Evolutionary conservation across 2,888 invertebrate genomes (phyloP), one percentile per base, ranked within the genome.

Genomic region (Lapara coniferarum): DNA sequence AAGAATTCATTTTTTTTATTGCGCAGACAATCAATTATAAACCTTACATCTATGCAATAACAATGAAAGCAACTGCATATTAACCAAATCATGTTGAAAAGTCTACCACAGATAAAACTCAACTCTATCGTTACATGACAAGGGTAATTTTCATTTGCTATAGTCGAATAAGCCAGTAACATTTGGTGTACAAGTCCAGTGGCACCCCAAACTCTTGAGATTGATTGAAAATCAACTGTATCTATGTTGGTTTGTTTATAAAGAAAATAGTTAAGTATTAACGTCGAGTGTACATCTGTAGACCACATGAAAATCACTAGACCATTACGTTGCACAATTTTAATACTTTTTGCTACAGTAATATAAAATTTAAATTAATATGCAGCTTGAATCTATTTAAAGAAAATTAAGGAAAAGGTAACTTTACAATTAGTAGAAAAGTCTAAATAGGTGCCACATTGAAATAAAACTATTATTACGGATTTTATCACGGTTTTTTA

Each of bases 151-250:
- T 75, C 46, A 16, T 66, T 70, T 55, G 13, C 16, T 70, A 72
- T 70, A 72, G 75, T 77, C 78, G 3, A 13, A 57, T 14, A 52
- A 13, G 37, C 76, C 79, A 73, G 80, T 78, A 91, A 89, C 92
- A 92, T 90, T 92, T 91, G 91, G 87, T 83, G 81, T 80, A 83
- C 77, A 74, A 74, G 69, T 70, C 72, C 70, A 69, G 71, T 73
- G 73, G 73, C 74, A 76, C 77, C 67, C 72, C 63, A 70, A 77
- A 77, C 79, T 83, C 92, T 92, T 86, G 86, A 91, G 80, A 81
- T 86, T 91, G 91, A 93, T 92, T 92, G 92, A 87, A 91, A 91
- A 90, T 87, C 86, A 86, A 85, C 90, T 82, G 77, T 81, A 84
- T 83, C 88, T 85, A 89, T 89, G 89, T 91, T 72, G 84, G 86